Percentiles rank a stretch among this genome's conserved stretches.
These are phyloP conservation scores for Hypotaenidia okinawae DNA, from an alignment of 2,797 vertebrate species.

Conservation along the genomic window DNA sequence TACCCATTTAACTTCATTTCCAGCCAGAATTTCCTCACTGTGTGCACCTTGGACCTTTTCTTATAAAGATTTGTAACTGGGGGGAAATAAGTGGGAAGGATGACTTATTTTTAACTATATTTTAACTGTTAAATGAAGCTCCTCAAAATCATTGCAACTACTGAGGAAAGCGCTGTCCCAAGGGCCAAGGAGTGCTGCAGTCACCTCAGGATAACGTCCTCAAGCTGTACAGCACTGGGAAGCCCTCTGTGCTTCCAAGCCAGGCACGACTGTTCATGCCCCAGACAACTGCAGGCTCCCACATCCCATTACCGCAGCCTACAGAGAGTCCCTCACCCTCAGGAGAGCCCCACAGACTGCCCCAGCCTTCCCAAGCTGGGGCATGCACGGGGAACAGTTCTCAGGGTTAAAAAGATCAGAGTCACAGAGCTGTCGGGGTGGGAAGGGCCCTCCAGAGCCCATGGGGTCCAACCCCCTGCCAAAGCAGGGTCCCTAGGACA, in stretches of 20 bases:
- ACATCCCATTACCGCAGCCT: rapidly evolving
- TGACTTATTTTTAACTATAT: rapidly evolving
- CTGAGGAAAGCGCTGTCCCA: rapidly evolving
- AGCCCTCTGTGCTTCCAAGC: too few relatives aligned
- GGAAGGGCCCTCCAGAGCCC: too few relatives aligned
- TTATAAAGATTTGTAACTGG: neutral
- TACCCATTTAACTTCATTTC: neutral
- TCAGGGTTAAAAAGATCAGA: neutral
- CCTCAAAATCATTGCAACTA: rapidly evolving
- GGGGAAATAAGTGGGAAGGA: neutral
- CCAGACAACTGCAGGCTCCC: neutral
- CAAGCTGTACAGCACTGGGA: rapidly evolving
- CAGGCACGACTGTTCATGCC: rapidly evolving
- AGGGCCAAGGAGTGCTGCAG: neutral
- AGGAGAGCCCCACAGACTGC: rapidly evolving
- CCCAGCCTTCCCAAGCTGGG: rapidly evolving
- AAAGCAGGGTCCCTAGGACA: too few relatives aligned
- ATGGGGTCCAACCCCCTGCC: too few relatives aligned
- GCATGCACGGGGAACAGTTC: rapidly evolving
- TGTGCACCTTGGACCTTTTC: rapidly evolving
- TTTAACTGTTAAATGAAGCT: neutral
- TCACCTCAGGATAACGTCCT: rapidly evolving
- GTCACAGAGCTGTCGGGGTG: too few relatives aligned
- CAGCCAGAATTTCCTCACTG: neutral
- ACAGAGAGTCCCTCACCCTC: rapidly evolving